phyloP scores from a whole-genome alignment of 1,140 invertebrate genomes.

The Megalopta genalis region DNA sequence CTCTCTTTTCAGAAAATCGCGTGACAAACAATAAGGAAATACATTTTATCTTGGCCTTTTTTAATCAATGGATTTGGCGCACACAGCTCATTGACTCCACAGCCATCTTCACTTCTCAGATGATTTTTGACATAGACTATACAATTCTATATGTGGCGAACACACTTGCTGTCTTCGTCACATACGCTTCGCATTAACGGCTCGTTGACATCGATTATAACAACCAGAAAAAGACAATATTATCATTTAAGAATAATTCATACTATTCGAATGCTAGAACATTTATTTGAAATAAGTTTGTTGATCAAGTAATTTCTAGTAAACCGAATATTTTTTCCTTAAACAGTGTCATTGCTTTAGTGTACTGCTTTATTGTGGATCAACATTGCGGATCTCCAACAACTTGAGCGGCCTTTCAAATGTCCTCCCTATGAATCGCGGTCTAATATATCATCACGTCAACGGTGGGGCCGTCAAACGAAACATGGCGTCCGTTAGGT shows the following conservation, averaged over 20 bases:
- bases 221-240: not conserved
- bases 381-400: not conserved
- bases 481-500: constrained; percentile 74
- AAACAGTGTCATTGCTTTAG: not conserved
- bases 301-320: not conserved
- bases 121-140: constrained; percentile 47
- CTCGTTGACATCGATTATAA: not conserved
- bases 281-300: not conserved
- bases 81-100: constrained; percentile 53
- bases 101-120: constrained; percentile 59
- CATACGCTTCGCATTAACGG: not conserved
- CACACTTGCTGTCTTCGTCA: not conserved
- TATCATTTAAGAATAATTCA: not conserved
- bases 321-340: not conserved
- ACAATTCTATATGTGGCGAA: not conserved
- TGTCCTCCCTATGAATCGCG: constrained; percentile 34
- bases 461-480: constrained; percentile 70
- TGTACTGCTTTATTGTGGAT: constrained; percentile 15
- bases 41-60: constrained; percentile 61
- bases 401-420: constrained; percentile 31
- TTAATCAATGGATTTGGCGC: constrained; percentile 66
- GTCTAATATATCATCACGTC: constrained; percentile 66
- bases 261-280: not conserved
- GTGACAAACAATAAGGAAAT: constrained; percentile 40
- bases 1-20: constrained; percentile 29